Base-by-base conservation (phyloP, 2,888 invertebrate species). In the Agonum fuliginosum region DNA sequence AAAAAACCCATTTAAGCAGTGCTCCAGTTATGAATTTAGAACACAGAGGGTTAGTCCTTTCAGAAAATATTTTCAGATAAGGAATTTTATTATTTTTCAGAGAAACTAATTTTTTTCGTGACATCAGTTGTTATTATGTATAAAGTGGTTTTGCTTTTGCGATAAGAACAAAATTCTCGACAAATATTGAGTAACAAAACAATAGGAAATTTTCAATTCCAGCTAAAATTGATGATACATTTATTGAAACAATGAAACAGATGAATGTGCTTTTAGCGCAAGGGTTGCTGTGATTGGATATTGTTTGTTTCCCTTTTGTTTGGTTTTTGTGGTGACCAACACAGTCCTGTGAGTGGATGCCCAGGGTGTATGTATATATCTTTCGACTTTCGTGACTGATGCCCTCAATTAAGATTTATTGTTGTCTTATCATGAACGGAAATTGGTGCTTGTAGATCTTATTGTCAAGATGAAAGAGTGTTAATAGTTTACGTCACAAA, bases 391-490 rank as follows among this genome's bases (percentile, higher is more conserved):
- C 10, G 19, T 65, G 65, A 34, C 67, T 67, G 75, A 67, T 67
- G 37, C 22, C 20, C 34, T 75, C 51, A 75, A 75, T 75, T 75
- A 67, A 67, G 67, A 67, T 75, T 48, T 67, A 75, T 75, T 75
- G 75, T 75, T 75, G 65, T 20, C 67, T 48, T 75, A 75, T 67
- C 37, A 75, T 30, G 0, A 12, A 22, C 19, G 75, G 75, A 67
- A 65, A 67, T 75, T 75, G 74, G 46, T 65, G 19, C 74, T 58
- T 62, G 65, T 30, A 20, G 46, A 30, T 51, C 14, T 41, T 67
- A 20, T 67, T 67, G 22, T 20, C 24, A 37, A 19, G 37, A 19
- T 20, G 1, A 6, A 30, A 22, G 54, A 22, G 46, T n/a, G n/a
- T n/a, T n/a, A n/a, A 46, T n/a, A 46, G 6, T 46, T 27, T 12